phyloP scores from a whole-genome alignment of 2,113 vertebrate species.

The Perca flavescens region DNA sequence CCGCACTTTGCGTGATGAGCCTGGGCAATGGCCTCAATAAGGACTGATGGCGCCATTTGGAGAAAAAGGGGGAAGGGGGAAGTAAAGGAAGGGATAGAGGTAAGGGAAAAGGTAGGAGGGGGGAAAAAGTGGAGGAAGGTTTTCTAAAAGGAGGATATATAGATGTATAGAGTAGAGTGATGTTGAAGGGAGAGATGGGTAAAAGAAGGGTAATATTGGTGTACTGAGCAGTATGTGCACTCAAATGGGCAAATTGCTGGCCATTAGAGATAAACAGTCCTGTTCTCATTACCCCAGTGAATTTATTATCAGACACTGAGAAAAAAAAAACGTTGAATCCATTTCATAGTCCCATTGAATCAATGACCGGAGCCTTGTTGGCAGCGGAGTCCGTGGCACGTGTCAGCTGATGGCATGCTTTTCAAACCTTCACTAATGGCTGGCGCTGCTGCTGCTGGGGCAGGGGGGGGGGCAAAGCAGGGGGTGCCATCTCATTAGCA shows the following conservation, averaged over 20 bases:
- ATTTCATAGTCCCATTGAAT: slow-evolving; percentile 61
- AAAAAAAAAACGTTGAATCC: slow-evolving; percentile 18
- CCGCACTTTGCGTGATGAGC: slow-evolving; percentile 72
- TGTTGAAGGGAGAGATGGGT: slow-evolving; percentile 16
- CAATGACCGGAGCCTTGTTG: slow-evolving; percentile 53
- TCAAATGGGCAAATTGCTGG: slow-evolving; percentile 51
- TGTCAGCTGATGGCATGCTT: slow-evolving; percentile 51
- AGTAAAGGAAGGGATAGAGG: neutral
- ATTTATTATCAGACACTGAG: slow-evolving; percentile 60
- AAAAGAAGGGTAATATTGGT: slow-evolving; percentile 36
- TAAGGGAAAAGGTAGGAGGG: neutral
- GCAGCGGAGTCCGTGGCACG: slow-evolving; percentile 65
- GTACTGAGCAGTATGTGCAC: slow-evolving; percentile 29
- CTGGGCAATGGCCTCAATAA: slow-evolving; percentile 65
- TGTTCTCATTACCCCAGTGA: slow-evolving; percentile 57
- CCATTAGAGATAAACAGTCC: slow-evolving; percentile 57
- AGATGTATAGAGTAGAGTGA: slow-evolving; percentile 9
- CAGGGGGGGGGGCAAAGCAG: slow-evolving; percentile 16
- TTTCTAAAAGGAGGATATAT: slow-evolving; percentile 14
- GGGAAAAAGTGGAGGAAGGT: neutral
- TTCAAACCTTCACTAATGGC: slow-evolving; percentile 19
- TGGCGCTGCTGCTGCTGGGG: slow-evolving; percentile 6
- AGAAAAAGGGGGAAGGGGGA: neutral
- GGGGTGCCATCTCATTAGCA: slow-evolving; percentile 65
- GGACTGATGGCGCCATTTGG: slow-evolving; percentile 65